Base-by-base conservation (phyloP, 2,113 vertebrate species). In the Murina feae region DNA sequence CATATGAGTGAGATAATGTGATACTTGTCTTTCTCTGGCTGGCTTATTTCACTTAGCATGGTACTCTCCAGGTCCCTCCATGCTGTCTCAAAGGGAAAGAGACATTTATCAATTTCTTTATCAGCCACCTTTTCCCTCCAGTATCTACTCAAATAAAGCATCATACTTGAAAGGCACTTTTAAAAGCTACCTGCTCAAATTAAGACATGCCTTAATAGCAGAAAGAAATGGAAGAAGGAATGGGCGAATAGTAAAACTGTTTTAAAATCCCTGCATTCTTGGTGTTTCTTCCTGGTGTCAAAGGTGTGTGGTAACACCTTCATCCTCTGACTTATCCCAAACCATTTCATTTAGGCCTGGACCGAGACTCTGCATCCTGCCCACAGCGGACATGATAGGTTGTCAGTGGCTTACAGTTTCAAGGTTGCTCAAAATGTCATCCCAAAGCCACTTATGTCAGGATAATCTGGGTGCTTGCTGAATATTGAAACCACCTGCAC, bases 281-380 rank as follows among this genome's bases (percentile, higher is more conserved):
- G 30, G 4, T 85, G 20, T 51, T 86, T 95, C 93, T 94, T 95
- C 86, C 94, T 97, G 97, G 97, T 58, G 23, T 68, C 13, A 53
- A 53, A 32, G 12, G 10, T 96, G 94, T 95, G 47, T 91, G 94
- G 87, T 85, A 83, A 51, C 9, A 14, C 37, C 74, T 55, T 95
- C 95, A 82, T 93, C 23, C 21, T 88, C 51, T 14, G 58, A 11
- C 74, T 28, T 87, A 74, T 0, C n/a, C 32, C 2, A 60, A 0
- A 10, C 13, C 35, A 4, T 78, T 79, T 47, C 68, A 16, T 74
- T 60, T 25, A 58, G 75, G 37, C 30, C 42, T 79, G n/a, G 35
- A 72, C 1, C 2, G 21, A 75, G 49, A 68, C 20, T 51, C 63
- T 20, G 20, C 58, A 39, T 86, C 35, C 28, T 88, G 71, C 80